phyloP scores from a whole-genome alignment of 2,113 vertebrate species.

The Sinocyclocheilus anophthalmus region DNA sequence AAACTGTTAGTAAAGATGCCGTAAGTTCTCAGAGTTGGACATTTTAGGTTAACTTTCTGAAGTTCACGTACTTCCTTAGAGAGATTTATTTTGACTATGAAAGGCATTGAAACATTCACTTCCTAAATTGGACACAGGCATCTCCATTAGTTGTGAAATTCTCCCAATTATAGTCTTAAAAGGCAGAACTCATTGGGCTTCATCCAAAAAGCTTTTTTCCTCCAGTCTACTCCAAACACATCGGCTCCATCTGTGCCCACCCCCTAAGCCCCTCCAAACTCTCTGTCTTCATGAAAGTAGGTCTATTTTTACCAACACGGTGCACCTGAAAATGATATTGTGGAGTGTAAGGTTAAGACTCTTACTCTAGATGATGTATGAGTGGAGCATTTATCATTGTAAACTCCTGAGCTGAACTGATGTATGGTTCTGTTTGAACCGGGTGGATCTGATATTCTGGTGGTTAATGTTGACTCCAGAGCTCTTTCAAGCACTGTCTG shows the following conservation, averaged over 20 bases:
- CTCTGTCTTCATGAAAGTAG: slow-evolving; percentile 58
- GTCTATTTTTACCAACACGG: slow-evolving; percentile 69
- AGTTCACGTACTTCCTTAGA: neutral
- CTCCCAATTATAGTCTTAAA: slow-evolving; percentile 41
- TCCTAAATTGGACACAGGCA: slow-evolving; percentile 46
- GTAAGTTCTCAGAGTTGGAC: neutral
- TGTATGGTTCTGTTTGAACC: slow-evolving; percentile 24
- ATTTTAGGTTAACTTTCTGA: neutral
- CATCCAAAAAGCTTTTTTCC: slow-evolving; percentile 48
- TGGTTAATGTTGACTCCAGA: slow-evolving; percentile 36
- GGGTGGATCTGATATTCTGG: neutral
- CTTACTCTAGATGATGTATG: slow-evolving; percentile 49
- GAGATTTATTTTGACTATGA: slow-evolving; percentile 32
- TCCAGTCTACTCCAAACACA: slow-evolving; percentile 52
- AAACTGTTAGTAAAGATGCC: neutral
- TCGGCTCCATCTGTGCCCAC: slow-evolving; percentile 43
- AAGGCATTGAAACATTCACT: slow-evolving; percentile 37
- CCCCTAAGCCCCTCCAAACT: slow-evolving; percentile 58
- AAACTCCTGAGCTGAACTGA: slow-evolving; percentile 12
- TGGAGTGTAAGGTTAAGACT: slow-evolving; percentile 39
- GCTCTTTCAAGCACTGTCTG: neutral
- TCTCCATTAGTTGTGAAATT: slow-evolving; percentile 29
- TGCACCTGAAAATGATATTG: slow-evolving; percentile 70
- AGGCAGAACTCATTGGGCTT: slow-evolving; percentile 36
- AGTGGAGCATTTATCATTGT: slow-evolving; percentile 62